Percentiles rank a stretch among this genome's conserved stretches.
Conservation (phyloP, 2,113 vertebrate species). For the Ptilonorhynchus violaceus region DNA sequence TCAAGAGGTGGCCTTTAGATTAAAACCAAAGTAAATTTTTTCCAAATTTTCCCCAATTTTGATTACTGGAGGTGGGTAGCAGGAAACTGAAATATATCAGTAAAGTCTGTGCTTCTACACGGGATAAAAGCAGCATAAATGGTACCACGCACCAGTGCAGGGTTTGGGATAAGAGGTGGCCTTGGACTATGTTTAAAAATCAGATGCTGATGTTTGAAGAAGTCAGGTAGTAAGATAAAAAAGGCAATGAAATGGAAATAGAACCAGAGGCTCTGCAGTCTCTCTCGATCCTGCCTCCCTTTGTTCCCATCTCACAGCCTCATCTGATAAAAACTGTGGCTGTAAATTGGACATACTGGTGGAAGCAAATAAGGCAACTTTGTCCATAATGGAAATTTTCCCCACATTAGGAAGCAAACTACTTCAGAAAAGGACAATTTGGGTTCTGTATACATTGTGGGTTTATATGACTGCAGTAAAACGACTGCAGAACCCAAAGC, state of each 20-base stretch:
- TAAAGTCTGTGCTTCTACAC: neutral
- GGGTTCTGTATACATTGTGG: neutral
- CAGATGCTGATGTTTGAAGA: neutral
- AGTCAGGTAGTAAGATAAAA: neutral
- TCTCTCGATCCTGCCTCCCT: neutral
- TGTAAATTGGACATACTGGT: fast-evolving
- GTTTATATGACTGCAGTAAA: neutral
- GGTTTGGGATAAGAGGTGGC: neutral
- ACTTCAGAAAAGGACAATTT: neutral
- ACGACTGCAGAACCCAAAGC: neutral
- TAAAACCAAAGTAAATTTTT: neutral
- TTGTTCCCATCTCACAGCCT: neutral
- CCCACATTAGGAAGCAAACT: neutral
- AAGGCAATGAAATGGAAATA: neutral
- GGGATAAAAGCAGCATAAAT: neutral
- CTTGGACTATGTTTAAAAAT: neutral
- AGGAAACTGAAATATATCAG: neutral
- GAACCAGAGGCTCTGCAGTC: neutral
- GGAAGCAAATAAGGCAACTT: neutral
- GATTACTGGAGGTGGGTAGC: neutral
- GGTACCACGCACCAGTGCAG: neutral
- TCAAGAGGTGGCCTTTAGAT: neutral
- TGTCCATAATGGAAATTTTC: neutral
- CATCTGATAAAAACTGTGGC: neutral
- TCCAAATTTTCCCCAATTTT: neutral